Conservation (phyloP, 2,797 vertebrate species). For the Vireo griseus region DNA sequence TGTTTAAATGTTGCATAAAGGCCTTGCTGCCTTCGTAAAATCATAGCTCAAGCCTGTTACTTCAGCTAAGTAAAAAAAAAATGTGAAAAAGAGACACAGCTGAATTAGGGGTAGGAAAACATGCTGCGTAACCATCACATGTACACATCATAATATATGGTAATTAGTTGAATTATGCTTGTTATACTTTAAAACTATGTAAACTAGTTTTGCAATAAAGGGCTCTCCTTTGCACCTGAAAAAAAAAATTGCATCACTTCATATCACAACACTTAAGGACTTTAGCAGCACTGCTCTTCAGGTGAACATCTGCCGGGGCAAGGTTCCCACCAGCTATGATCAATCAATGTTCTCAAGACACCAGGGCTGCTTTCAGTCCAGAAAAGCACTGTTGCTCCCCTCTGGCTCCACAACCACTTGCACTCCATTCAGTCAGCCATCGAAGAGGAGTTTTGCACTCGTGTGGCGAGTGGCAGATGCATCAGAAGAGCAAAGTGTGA, state of each 20-base stretch:
- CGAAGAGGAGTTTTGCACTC: not conserved
- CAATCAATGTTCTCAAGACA: not conserved
- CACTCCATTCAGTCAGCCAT: not conserved
- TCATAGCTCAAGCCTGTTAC: too few relatives aligned
- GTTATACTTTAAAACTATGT: too few relatives aligned
- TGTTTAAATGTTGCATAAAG: not conserved
- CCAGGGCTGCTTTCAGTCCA: not conserved
- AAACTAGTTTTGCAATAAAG: too few relatives aligned
- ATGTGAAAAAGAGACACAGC: too few relatives aligned
- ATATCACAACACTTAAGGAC: not conserved
- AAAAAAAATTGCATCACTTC: too few relatives aligned
- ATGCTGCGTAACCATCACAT: too few relatives aligned
- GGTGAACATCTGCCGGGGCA: not conserved
- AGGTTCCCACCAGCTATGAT: not conserved
- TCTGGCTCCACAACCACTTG: not conserved
- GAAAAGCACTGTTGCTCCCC: not conserved
- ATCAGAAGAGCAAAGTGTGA: not conserved
- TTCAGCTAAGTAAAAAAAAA: too few relatives aligned
- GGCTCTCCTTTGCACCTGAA: too few relatives aligned
- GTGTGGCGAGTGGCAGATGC: accelerated
- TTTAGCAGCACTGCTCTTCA: not conserved
- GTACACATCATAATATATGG: too few relatives aligned
- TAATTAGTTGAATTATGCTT: too few relatives aligned
- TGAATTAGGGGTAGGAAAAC: too few relatives aligned
- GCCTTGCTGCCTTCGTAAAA: too few relatives aligned